phyloP scores from a whole-genome alignment of 2,888 invertebrate genomes.

The Cephus sareptanus region DNA sequence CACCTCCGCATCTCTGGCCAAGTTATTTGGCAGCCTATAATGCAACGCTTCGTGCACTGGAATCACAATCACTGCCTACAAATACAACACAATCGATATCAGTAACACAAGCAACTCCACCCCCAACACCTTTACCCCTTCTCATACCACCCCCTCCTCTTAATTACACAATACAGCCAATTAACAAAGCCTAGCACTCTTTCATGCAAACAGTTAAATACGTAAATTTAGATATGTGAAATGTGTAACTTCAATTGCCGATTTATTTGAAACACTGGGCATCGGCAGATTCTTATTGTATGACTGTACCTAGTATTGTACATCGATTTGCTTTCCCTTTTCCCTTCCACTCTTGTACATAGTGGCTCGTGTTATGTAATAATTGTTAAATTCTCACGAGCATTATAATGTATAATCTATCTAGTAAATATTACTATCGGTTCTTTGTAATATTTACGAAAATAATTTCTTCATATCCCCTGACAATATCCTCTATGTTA shows the following conservation, averaged over 20 bases:
- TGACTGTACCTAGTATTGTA: neutral
- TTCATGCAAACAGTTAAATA: neutral
- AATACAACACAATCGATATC: slow-evolving; percentile 26
- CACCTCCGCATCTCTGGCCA: slow-evolving; percentile 69
- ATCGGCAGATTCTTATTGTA: neutral
- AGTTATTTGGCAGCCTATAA: slow-evolving; percentile 58
- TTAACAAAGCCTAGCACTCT: slow-evolving; percentile 52
- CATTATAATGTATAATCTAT: neutral
- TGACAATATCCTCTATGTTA: neutral
- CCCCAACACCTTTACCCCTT: slow-evolving; percentile 62
- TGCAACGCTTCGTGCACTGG: slow-evolving; percentile 29
- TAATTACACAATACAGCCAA: slow-evolving; percentile 62
- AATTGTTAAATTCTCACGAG: neutral
- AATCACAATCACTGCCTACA: slow-evolving; percentile 15
- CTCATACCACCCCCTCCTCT: slow-evolving; percentile 60
- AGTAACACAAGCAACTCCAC: slow-evolving; percentile 47
- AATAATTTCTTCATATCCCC: neutral
- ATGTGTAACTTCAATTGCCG: neutral
- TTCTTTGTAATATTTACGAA: neutral
- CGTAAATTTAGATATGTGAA: neutral
- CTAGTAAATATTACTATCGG: neutral
- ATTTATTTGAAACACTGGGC: neutral
- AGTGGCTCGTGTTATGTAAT: neutral
- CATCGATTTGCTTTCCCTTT: neutral
- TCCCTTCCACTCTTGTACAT: neutral